A percentile compares a stretch with the other conserved stretches of the same genome.
Conservation (phyloP, 64 coral and sea anemone genomes). For the Pocillopora verrucosa region DNA sequence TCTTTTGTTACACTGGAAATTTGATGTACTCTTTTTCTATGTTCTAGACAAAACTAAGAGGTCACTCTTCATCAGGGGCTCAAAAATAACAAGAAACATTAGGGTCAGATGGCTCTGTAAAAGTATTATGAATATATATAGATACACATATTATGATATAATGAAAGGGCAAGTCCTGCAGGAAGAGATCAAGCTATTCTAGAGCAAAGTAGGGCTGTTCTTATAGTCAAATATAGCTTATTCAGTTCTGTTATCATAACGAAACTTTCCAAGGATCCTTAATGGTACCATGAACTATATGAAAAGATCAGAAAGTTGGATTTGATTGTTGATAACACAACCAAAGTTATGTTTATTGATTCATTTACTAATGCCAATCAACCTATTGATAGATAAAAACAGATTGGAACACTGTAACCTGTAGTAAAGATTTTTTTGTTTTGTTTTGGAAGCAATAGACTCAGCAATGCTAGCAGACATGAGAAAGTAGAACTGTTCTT, state of each 20-base stretch:
- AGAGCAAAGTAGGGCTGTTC: neutral
- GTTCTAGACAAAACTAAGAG: slow-evolving; percentile 49
- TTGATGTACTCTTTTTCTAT: neutral
- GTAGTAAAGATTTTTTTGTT: no score
- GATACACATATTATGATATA: neutral
- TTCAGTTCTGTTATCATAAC: neutral
- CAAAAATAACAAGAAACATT: slow-evolving; percentile 26
- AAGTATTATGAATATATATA: neutral
- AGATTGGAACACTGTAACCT: no score
- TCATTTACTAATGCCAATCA: no score
- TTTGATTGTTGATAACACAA: no score
- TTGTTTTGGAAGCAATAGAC: no score
- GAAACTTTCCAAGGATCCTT: neutral
- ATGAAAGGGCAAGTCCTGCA: slow-evolving; percentile 14
- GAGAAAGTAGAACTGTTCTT: no score
- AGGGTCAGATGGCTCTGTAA: neutral
- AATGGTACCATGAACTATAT: neutral
- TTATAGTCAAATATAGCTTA: neutral
- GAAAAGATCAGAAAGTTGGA: no score
- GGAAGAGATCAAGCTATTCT: slow-evolving; percentile 3
- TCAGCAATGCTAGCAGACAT: no score
- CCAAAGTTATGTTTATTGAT: no score
- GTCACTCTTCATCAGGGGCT: slow-evolving; percentile 18
- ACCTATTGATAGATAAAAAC: no score
- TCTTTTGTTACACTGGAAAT: neutral